Percentiles rank a stretch among this genome's conserved stretches.
Conservation (phyloP, 2,888 invertebrate genomes). For the Cepaea hortensis region DNA sequence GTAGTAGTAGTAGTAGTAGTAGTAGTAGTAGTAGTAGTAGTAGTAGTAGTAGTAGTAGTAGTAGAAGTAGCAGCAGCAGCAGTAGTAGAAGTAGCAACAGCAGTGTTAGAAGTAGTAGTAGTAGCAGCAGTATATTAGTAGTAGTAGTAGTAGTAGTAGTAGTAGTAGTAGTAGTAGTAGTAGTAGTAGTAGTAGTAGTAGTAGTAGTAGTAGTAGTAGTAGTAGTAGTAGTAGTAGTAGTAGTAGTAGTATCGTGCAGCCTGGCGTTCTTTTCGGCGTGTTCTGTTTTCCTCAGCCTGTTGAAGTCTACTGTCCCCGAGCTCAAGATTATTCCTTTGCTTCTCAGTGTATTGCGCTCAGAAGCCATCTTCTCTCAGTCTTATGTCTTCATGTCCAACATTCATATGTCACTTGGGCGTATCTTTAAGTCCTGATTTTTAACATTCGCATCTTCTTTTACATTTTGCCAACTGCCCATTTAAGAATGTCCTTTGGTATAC, state of each 20-base stretch:
- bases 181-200: constrained; percentile 39
- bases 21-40: constrained; percentile 35
- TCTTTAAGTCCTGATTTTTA: no score
- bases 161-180: constrained; percentile 35
- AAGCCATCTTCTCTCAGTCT: no score
- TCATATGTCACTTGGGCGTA: no score
- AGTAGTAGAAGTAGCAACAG: background rate
- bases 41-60: constrained; percentile 39
- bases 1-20: background rate
- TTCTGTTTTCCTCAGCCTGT: no score
- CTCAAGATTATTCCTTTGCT: no score
- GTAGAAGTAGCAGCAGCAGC: constrained; percentile 35
- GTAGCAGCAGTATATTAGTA: background rate
- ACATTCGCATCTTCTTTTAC: no score
- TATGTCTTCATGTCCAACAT: no score
- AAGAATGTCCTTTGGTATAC: no score
- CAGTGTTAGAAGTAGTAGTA: background rate
- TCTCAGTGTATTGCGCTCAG: no score
- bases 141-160: constrained; percentile 3
- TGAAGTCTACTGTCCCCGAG: no score
- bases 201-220: constrained; percentile 42
- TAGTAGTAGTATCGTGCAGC: background rate
- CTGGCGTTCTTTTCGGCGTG: no score
- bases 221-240: constrained; percentile 35
- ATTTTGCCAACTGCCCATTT: no score